Base-by-base conservation (phyloP, 1,140 invertebrate genomes). In the Stenopsyche tienmushanensis region DNA sequence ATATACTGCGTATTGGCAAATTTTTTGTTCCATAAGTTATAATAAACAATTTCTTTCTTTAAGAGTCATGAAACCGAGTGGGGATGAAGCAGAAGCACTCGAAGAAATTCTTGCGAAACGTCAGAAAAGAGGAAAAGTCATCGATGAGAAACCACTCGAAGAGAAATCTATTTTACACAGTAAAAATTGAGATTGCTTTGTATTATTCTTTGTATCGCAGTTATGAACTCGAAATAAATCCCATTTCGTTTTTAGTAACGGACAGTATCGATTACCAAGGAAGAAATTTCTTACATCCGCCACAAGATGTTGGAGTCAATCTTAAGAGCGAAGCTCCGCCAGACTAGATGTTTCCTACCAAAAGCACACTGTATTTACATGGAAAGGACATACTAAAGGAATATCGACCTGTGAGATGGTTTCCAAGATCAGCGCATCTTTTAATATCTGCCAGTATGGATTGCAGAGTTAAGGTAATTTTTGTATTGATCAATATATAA, bases 341-440 rank as follows among this genome's bases (percentile, higher is more conserved):
- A 0, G 91, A 94, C n/a, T 52, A 92, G 93, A 75, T 99, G 98
- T 79, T 99, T 98, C 77, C 82, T 99, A 64, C 98, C 98, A 20
- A 99, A 99, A 82, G 88, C 94, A 41, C 91, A 96, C n/a, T 70
- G 91, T 99, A 64, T 93, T 97, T 77, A 96, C 94, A 0, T 99
- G 96, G 93, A 87, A 91, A 70, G 97, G 96, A 0, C 98, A 99
- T 80, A 94, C 90, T 0, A 99, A 99, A 78, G 96, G 96, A n/a
- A 89, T 99, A 71, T 90, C 96, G 1, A 91, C 94, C n/a, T 2
- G 96, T 99, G 59, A 85, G 92, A 65, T 98, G 94, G 93, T 97
- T 98, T 74, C 98, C 98, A 5, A 83, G 85, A 69, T 94, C 94
- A 10, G 98, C 92, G 0, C 98, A 99, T 83, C 85, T 99, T 54